These are phyloP conservation scores for Tipula helvola DNA, from an alignment of 2,888 invertebrate species.

Conservation along the genomic window DNA sequence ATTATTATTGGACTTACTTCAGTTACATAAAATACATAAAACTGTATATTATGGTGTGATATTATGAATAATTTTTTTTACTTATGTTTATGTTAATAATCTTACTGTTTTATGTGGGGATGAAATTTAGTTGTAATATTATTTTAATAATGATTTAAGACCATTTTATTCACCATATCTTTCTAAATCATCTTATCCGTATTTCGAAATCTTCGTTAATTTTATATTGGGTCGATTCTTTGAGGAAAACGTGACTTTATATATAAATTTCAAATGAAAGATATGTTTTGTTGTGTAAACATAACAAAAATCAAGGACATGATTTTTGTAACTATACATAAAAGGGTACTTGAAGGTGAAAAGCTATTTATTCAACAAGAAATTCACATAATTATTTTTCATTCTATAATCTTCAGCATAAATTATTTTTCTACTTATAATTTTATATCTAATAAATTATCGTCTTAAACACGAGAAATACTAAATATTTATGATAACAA, in stretches of 20 bases:
- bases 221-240: background rate
- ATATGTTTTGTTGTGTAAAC: background rate
- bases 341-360: no score
- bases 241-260: background rate
- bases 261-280: background rate
- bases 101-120: background rate
- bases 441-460: background rate
- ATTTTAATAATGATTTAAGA: background rate
- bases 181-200: background rate
- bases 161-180: background rate
- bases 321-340: background rate
- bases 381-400: background rate
- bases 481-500: background rate
- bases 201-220: background rate
- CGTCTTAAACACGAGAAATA: background rate
- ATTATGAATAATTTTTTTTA: background rate
- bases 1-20: conserved; percentile 4
- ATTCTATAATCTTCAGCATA: background rate
- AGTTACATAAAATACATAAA: background rate
- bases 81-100: background rate
- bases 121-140: background rate
- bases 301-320: background rate
- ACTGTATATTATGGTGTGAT: background rate
- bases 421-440: background rate
- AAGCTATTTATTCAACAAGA: background rate